A percentile compares a stretch with the other conserved stretches of the same genome.
phyloP scores from a whole-genome alignment of 1,140 invertebrate species.

The Aricia agestis region DNA sequence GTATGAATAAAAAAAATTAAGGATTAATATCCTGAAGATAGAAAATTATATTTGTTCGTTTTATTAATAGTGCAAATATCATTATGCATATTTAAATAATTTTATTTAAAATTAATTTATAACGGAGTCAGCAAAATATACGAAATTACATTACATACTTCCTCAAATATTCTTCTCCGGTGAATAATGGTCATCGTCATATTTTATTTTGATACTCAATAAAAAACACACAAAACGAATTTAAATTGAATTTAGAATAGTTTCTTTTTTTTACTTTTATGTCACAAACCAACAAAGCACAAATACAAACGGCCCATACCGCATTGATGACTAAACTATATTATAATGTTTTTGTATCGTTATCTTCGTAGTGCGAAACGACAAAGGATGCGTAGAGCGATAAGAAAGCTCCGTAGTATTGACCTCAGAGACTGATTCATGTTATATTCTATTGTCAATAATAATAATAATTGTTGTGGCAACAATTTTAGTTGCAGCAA shows the following conservation, averaged over 20 bases:
- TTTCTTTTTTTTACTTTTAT: background rate
- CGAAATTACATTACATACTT: conserved; percentile 40
- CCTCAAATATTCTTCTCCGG: conserved; percentile 49
- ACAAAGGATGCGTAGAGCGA: conserved; percentile 10
- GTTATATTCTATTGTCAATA: background rate
- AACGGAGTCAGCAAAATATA: too few species aligned
- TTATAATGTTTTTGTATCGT: background rate
- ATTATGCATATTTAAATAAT: too few species aligned
- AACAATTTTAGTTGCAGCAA: background rate
- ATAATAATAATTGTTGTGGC: too few species aligned
- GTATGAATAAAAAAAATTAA: too few species aligned
- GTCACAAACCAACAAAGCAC: background rate
- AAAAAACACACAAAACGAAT: background rate
- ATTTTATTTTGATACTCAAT: conserved; percentile 18
- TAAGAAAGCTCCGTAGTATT: conserved; percentile 23
- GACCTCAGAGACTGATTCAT: background rate
- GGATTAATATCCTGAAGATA: too few species aligned
- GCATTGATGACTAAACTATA: background rate
- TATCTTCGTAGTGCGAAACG: conserved; percentile 8
- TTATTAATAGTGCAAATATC: too few species aligned
- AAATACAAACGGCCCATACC: background rate
- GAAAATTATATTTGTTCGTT: too few species aligned
- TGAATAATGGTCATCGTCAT: conserved; percentile 38
- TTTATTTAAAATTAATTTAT: too few species aligned
- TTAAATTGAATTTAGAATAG: background rate